Base-by-base conservation (phyloP, 2,888 invertebrate genomes). In the Allophyes oxyacanthae region DNA sequence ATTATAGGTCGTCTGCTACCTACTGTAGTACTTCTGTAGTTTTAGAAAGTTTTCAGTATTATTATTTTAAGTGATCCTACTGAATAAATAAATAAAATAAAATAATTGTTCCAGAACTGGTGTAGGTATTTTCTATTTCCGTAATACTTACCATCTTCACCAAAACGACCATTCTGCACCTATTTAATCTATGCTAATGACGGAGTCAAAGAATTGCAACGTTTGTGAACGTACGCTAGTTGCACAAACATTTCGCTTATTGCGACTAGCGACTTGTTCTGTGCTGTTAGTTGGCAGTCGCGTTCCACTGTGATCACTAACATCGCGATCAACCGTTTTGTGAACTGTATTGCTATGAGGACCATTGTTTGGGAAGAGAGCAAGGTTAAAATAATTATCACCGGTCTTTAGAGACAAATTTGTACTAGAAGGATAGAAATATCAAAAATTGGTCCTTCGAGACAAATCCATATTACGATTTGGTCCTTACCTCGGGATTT, bases 121-220 rank as follows among this genome's bases (percentile, higher is more conserved):
- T n/a, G n/a, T n/a, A n/a, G 6, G 7, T 8, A 28, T 8, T 28
- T 8, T 8, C 7, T 6, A 28, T 8, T 28, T 28, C 28, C 36
- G 7, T 0, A 8, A 6, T 13, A 13, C 13, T 38, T 38, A 10
- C 1, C 6, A 11, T 15, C 6, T n/a, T 8, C 11, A 32, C 0
- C 6, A 10, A 11, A n/a, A 10, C 37, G n/a, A 6, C 30, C n/a
- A 0, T 0, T 71, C 65, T 60, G 2, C 6, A 26, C 15, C 9
- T 28, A 11, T 13, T 6, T 75, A 37, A 8, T 79, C 75, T 73
- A 60, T 61, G 62, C 37, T 61, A 77, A 73, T 67, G 72, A 64
- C 57, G 37, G 37, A 66, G 68, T 56, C 72, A 72, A 76, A 76
- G 77, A 78, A 75, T 74, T 66, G 79, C 78, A 72, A 56, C 66